phyloP scores from a whole-genome alignment of 2,113 vertebrate genomes.

The Saimiri boliviensis region DNA sequence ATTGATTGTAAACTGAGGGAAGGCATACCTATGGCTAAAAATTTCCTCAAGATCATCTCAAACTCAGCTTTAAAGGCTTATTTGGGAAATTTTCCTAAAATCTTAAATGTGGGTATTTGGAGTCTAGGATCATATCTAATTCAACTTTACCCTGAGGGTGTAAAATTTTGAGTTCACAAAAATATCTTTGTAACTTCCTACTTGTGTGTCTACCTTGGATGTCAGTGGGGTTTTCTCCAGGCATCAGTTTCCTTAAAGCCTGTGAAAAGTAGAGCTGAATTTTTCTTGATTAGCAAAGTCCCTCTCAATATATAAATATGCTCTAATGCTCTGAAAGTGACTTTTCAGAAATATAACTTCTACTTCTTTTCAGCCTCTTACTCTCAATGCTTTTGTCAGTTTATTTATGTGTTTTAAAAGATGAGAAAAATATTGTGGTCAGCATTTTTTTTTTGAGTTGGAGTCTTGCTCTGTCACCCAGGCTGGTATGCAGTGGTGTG shows the following conservation, averaged over 20 bases:
- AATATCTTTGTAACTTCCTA: background rate
- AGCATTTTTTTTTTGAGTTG: no score
- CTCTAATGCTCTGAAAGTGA: background rate
- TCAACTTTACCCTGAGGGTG: background rate
- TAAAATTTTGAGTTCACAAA: background rate
- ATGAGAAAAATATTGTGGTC: background rate
- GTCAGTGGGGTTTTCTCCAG: background rate
- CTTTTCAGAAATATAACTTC: background rate
- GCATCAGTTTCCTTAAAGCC: background rate
- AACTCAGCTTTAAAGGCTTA: background rate
- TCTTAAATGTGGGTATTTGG: background rate
- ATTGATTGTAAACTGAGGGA: background rate
- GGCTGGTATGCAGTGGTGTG: no score
- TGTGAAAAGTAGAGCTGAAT: background rate
- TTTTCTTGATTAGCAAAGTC: background rate
- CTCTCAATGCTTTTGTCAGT: background rate
- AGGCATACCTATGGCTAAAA: background rate
- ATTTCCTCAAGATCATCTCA: background rate
- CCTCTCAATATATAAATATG: background rate
- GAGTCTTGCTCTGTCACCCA: no score
- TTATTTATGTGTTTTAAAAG: constrained; percentile 1
- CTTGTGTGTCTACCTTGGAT: background rate
- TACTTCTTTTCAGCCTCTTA: background rate
- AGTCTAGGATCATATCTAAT: background rate
- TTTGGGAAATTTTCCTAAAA: background rate